phyloP scores from a whole-genome alignment of 2,113 vertebrate genomes.

The Montifringilla adamsi region DNA sequence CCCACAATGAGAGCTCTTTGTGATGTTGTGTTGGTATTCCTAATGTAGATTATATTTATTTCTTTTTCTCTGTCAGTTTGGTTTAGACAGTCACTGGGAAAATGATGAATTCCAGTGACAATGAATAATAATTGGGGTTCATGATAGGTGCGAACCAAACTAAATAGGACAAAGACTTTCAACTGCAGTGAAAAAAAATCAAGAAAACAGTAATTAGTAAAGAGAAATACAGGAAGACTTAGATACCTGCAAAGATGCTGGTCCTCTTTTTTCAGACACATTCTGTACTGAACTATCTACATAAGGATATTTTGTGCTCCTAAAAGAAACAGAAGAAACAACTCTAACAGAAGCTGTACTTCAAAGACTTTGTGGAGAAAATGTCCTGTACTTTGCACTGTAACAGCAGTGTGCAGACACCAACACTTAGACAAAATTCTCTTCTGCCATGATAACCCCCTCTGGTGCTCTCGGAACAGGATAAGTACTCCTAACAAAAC shows the following conservation, averaged over 20 bases:
- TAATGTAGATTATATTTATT: background rate
- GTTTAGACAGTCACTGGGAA: background rate
- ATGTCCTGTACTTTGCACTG: background rate
- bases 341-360: background rate
- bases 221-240: background rate
- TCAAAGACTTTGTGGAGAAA: background rate
- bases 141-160: background rate
- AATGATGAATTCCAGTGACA: background rate
- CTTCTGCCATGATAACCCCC: background rate
- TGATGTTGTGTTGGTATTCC: background rate
- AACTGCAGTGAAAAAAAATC: background rate
- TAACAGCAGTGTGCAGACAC: background rate
- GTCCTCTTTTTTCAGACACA: background rate
- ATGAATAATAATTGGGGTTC: background rate
- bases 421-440: background rate
- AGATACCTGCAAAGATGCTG: background rate
- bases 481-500: background rate
- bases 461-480: background rate
- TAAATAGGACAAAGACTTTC: background rate
- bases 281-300: background rate
- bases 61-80: background rate
- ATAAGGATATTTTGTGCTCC: background rate
- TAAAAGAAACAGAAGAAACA: background rate
- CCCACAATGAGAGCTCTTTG: background rate
- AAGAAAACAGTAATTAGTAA: background rate